Conservation (phyloP, 2,113 vertebrate genomes). For the Odobenus rosmarus region DNA sequence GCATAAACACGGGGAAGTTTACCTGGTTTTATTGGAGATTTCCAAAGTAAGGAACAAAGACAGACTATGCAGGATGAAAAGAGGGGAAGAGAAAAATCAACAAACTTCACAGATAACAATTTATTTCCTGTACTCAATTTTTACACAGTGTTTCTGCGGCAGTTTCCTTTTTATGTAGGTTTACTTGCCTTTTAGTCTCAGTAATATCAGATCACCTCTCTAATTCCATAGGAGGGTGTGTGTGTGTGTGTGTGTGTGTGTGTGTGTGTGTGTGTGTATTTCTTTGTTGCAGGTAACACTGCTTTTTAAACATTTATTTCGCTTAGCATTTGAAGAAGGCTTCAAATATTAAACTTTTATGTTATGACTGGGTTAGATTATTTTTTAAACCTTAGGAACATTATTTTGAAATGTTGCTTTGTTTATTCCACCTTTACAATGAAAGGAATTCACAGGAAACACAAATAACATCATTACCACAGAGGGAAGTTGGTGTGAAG, state of each 20-base stretch:
- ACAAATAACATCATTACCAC: background rate
- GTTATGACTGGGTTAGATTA: background rate
- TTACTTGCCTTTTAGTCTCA: background rate
- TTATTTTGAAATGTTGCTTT: background rate
- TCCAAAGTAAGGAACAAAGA: constrained; percentile 34
- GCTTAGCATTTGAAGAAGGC: constrained; percentile 5
- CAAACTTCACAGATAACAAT: background rate
- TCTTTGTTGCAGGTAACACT: background rate
- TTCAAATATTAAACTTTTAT: background rate
- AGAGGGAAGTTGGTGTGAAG: background rate
- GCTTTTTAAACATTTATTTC: background rate
- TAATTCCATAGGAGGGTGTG: background rate
- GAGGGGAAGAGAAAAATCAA: background rate
- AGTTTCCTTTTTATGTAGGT: constrained; percentile 21
- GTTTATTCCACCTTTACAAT: background rate
- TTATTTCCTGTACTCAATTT: background rate
- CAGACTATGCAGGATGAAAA: background rate
- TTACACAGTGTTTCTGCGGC: background rate
- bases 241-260: too few relatives aligned
- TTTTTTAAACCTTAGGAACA: background rate
- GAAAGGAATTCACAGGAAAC: constrained; percentile 21
- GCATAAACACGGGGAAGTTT: constrained; percentile 61
- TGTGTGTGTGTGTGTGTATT: background rate
- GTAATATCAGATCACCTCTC: background rate
- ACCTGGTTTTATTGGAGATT: constrained; percentile 72